These are phyloP conservation scores for Halyomorpha halys DNA, from an alignment of 1,140 invertebrate species.

Conservation along the genomic window DNA sequence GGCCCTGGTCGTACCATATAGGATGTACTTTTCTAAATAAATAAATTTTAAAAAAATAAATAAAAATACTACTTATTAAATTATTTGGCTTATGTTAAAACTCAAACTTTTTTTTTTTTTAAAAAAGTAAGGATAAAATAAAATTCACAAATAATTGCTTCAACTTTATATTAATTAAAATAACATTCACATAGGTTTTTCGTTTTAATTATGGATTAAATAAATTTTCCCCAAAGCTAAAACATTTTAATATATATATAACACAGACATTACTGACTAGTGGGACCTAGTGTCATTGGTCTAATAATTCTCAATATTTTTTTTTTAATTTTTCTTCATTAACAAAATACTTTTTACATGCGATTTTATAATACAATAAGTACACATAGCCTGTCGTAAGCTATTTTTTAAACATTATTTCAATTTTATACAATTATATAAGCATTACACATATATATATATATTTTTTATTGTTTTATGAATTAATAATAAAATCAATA, in stretches of 20 bases:
- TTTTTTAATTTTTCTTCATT: conserved; percentile 21
- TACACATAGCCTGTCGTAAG: conserved; percentile 7
- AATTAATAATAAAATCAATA: conserved; percentile 8
- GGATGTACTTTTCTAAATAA: too few relatives aligned
- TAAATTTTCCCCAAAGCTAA: conserved; percentile 27
- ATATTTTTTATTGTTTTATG: conserved; percentile 8
- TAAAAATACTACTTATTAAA: too few relatives aligned
- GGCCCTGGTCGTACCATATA: too few relatives aligned
- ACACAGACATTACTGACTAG: conserved; percentile 29
- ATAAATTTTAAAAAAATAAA: too few relatives aligned
- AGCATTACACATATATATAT: conserved; percentile 7
- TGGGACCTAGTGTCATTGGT: conserved; percentile 27
- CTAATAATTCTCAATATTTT: conserved; percentile 21
- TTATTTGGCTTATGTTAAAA: too few relatives aligned
- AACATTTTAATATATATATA: conserved; percentile 26
- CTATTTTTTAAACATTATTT: conserved; percentile 7
- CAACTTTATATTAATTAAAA: conserved; percentile 28
- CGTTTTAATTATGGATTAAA: conserved; percentile 20
- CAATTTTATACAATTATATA: conserved; percentile 13
- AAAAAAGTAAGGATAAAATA: background rate
- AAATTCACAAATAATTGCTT: conserved; percentile 7
- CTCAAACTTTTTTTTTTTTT: too few relatives aligned
- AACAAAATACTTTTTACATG: conserved; percentile 23
- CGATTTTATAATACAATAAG: conserved; percentile 19
- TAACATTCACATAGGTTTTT: conserved; percentile 27